Conservation (phyloP, 2,797 vertebrate species). For the Gadopsis bispinosus region DNA sequence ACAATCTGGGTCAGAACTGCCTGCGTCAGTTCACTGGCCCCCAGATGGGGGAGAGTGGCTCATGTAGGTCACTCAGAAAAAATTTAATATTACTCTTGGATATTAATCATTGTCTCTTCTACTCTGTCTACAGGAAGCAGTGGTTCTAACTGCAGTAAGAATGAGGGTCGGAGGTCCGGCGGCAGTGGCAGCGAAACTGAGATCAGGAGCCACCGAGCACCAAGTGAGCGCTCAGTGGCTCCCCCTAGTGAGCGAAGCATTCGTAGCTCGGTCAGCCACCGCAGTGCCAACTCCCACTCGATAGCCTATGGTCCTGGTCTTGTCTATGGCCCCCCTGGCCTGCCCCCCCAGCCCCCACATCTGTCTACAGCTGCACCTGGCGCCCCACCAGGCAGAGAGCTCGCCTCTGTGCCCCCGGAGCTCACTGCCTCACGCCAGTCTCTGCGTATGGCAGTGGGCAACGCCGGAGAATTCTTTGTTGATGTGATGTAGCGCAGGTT, state of each 20-base stretch:
- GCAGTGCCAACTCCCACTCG: conserved; percentile 92
- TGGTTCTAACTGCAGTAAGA: conserved; percentile 95
- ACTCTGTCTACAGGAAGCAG: conserved; percentile 89
- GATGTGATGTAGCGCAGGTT: conserved; percentile 94
- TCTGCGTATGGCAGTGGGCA: conserved; percentile 97
- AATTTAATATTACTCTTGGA: neutral
- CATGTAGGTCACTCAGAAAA: conserved; percentile 19
- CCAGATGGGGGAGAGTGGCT: conserved; percentile 23
- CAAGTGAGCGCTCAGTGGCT: conserved; percentile 87
- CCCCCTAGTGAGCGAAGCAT: conserved; percentile 92
- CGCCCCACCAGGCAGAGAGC: conserved; percentile 91
- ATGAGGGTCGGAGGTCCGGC: conserved; percentile 89
- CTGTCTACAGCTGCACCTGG: conserved; percentile 86
- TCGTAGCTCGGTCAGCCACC: conserved; percentile 89
- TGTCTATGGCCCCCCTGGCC: conserved; percentile 90
- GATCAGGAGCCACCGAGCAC: conserved; percentile 89
- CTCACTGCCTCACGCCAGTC: conserved; percentile 98
- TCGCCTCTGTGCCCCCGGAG: conserved; percentile 94
- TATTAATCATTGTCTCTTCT: conserved; percentile 18
- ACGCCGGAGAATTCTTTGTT: conserved; percentile 98
- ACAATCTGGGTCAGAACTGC: conserved; percentile 58
- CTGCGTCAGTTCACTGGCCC: conserved; percentile 41
- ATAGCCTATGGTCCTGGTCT: conserved; percentile 84
- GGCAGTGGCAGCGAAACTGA: conserved; percentile 93
- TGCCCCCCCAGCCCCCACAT: conserved; percentile 89